Base-by-base conservation (phyloP, 2,113 vertebrate genomes). In the Chiloscyllium plagiosum region DNA sequence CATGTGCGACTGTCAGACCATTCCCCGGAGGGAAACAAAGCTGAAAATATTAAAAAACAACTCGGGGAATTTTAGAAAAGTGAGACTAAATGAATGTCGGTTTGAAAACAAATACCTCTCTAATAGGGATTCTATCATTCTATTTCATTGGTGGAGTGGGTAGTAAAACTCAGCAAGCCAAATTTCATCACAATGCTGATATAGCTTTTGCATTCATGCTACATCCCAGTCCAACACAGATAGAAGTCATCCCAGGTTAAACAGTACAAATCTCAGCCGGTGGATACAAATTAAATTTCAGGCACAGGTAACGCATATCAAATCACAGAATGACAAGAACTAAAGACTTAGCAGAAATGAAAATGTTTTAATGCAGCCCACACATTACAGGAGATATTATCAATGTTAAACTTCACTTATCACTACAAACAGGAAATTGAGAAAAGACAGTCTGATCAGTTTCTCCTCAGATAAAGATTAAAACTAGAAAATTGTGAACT, bases 371-470 rank as follows among this genome's bases (percentile, higher is more conserved):
- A 93, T 93, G 15, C 61, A 66, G 37, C 89, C 89, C 89, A 93
- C 89, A n/a, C 89, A 66, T n/a, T 22, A 90, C 61, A 68, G 56
- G 29, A 65, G 89, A 17, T 33, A 66, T 92, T 65, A 66, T 92
- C 56, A 37, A 2, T 66, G 61, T 17, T 66, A 47, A 93, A 66
- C 37, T 50, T 56, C 29, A 10, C 26, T 17, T n/a, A 33, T 65
- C 56, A 66, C 33, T 93, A 65, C n/a, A 93, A 92, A 93, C 33
- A 68, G 89, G 89, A 93, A 93, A 93, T 66, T 93, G 61, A 93
- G 26, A 56, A 90, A 65, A 90, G 52, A 17, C 33, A 37, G 19
- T 2, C 29, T 93, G 61, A 37, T 20, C 86, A 93, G 52, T 90
- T 13, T 33, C 26, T 90, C 29, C 12, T 65, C 29, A 90, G 61